phyloP scores from a whole-genome alignment of 2,888 invertebrate species.

The Aproaerema taeniolella region DNA sequence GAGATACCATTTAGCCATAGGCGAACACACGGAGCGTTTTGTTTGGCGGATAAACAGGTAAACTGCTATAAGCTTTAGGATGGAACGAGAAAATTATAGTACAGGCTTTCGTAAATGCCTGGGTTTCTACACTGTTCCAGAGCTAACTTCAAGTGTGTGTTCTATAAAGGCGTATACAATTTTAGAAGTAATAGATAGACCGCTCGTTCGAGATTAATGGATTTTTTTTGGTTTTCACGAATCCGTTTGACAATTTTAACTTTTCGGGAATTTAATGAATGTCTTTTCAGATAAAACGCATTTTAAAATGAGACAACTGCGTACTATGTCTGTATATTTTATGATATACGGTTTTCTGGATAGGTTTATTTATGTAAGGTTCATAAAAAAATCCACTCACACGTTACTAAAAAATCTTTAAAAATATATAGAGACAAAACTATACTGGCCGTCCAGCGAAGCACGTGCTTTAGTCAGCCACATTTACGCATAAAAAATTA shows the following conservation, averaged over 20 bases:
- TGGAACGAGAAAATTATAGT: constrained; percentile 47
- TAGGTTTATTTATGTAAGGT: no score
- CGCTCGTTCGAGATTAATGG: no score
- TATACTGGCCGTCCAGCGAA: constrained; percentile 29
- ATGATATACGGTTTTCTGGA: no score
- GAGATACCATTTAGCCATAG: constrained; percentile 66
- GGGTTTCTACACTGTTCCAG: constrained; percentile 13
- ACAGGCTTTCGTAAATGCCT: constrained; percentile 22
- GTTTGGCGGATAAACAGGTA: constrained; percentile 41
- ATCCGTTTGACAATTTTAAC: no score
- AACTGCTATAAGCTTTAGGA: constrained; percentile 36
- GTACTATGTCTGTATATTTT: no score
- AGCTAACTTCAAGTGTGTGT: constrained; percentile 12
- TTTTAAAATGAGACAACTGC: no score
- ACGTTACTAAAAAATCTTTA: no score
- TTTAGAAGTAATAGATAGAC: constrained; percentile 14
- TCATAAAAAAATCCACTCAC: no score
- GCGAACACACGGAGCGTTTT: constrained; percentile 42
- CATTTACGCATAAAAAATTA: constrained; percentile 34
- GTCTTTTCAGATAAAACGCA: no score
- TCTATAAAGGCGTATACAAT: constrained; percentile 7
- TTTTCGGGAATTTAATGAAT: no score
- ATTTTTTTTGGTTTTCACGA: no score
- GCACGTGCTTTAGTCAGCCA: constrained; percentile 28
- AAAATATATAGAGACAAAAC: constrained; percentile 21